Base-by-base conservation (phyloP, 2,113 vertebrate species). In the Chionomys nivalis region DNA sequence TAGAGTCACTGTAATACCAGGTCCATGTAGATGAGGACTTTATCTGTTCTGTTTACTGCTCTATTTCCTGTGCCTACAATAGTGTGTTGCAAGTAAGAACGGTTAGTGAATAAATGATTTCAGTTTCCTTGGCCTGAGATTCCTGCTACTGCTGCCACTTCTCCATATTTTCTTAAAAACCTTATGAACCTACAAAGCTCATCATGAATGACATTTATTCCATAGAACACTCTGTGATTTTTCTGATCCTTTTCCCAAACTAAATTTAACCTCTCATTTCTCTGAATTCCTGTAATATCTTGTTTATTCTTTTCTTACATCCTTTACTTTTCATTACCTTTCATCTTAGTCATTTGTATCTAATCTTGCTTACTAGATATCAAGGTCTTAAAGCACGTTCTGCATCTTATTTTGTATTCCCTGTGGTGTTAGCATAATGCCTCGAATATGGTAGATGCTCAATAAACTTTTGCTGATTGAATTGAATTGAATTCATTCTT, bases 381-480 rank as follows among this genome's bases (percentile, higher is more conserved):
- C 93, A 95, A 66, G 52, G 78, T 96, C 72, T 95, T 79, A 96
- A 95, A 90, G 88, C 36, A 90, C 0, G 0, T 28, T 73, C 86
- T 89, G 21, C 96, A 78, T 97, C 79, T 96, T 76, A 94, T 94
- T 94, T 95, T 94, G 36, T 93, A 81, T 90, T 21, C 61, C 61
- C 68, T 89, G 61, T 92, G 33, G 58, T 97, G 31, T 72, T 95
- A 81, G 24, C 97, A 61, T 96, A 82, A 93, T 90, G 52, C 16
- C 44, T 86, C 90, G 42, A 95, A 95, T 52, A 81, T 94, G 44
- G 42, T 89, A 93, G 58, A 89, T 97, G 36, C 44, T 90, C 58
- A 88, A 21, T 94, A 97, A 96, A 83, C 63, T 92, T 96, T 95
- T 86, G 42, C 49, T 94, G 88, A 90, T 93, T 93, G 65, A 96